Conservation (phyloP, 2,888 invertebrate species). For the Colostygia pectinataria region DNA sequence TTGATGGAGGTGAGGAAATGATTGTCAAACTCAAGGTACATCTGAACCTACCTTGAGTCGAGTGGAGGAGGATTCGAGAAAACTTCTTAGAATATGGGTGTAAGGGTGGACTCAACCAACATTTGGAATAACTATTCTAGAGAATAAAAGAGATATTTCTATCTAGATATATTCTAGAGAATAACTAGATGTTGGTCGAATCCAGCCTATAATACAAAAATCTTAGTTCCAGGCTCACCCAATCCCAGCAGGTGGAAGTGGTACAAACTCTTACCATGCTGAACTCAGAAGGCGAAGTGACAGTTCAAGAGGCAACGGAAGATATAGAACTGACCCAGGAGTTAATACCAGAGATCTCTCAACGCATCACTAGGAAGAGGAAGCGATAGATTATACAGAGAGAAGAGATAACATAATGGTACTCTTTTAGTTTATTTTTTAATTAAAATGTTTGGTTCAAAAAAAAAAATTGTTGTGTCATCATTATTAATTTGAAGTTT, state of each 20-base stretch:
- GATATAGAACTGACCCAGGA: slow-evolving; percentile 47
- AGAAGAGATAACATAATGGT: slow-evolving; percentile 25
- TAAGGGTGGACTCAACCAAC: no score
- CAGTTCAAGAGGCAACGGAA: slow-evolving; percentile 34
- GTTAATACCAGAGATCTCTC: slow-evolving; percentile 57
- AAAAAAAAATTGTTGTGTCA: neutral
- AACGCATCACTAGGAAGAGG: slow-evolving; percentile 56
- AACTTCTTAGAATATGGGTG: no score
- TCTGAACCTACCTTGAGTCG: no score
- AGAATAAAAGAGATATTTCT: no score
- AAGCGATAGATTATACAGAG: slow-evolving; percentile 44
- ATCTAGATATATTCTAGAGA: no score
- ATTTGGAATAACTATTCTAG: no score
- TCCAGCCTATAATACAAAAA: no score
- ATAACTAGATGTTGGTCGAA: no score
- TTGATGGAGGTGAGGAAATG: no score
- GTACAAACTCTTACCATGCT: slow-evolving; percentile 35
- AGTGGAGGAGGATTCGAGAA: no score
- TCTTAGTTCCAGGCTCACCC: slow-evolving; percentile 55
- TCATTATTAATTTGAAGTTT: no score
- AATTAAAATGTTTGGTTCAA: neutral
- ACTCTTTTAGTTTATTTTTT: slow-evolving; percentile 13
- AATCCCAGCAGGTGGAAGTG: slow-evolving; percentile 42
- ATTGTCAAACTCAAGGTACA: no score
- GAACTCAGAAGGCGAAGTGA: slow-evolving; percentile 25